A percentile compares a stretch with the other conserved stretches of the same genome.
phyloP scores from a whole-genome alignment of 2,888 invertebrate species.

The Ormyrus nitidulus region DNA sequence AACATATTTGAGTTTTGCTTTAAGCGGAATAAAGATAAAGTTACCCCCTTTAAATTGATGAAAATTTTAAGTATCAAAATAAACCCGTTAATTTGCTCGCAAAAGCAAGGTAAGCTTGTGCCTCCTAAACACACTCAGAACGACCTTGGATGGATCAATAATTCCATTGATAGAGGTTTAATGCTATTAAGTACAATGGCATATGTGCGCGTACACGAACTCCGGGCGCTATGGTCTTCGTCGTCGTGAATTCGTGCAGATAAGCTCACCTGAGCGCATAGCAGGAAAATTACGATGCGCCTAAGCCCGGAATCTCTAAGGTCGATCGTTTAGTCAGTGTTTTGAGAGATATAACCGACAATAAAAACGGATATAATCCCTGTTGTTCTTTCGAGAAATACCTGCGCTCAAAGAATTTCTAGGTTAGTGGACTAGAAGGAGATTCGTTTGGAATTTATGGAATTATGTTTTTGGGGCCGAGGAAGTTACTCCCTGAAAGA shows the following conservation, averaged over 20 bases:
- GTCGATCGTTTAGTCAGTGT: constrained; percentile 2
- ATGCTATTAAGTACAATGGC: constrained; percentile 2
- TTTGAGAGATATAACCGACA: not conserved
- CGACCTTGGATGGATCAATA: constrained; percentile 20
- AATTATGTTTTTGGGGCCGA: not conserved
- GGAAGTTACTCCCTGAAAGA: not conserved
- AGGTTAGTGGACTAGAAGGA: constrained; percentile 16
- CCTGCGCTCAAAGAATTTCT: not conserved
- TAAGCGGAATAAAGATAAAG: too few species aligned
- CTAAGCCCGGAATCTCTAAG: constrained; percentile 22
- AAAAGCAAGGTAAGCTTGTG: not conserved
- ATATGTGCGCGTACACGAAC: constrained; percentile 9
- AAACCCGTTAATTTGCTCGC: too few species aligned
- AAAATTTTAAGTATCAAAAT: too few species aligned
- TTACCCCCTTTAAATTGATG: too few species aligned
- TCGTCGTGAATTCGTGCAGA: constrained; percentile 12
- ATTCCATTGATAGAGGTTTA: constrained; percentile 16
- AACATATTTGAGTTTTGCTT: too few species aligned
- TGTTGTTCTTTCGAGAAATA: constrained; percentile 8
- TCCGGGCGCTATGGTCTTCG: constrained; percentile 22
- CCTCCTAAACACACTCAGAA: not conserved
- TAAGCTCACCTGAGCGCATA: not conserved
- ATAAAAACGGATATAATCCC: too few species aligned
- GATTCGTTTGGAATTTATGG: constrained; percentile 8
- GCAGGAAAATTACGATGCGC: constrained; percentile 15